Conservation (phyloP, 2,797 vertebrate genomes). For the Dermochelys coriacea region DNA sequence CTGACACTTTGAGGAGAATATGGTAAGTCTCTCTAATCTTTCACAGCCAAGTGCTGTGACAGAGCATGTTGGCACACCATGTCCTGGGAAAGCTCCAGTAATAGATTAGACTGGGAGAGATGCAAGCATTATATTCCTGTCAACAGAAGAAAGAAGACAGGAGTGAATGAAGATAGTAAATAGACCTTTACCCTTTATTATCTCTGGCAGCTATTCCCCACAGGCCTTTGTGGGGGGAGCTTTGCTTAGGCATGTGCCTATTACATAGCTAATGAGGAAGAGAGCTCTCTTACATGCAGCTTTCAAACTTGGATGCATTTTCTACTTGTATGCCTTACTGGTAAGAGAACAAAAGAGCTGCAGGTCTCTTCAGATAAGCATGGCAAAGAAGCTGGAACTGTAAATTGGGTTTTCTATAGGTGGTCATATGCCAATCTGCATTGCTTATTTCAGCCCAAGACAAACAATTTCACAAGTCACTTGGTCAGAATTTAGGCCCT, state of each 20-base stretch:
- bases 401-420: neutral
- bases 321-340: neutral
- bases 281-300: neutral
- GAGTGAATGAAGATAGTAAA: neutral
- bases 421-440: neutral
- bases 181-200: neutral
- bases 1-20: neutral
- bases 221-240: conserved; percentile 6
- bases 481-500: neutral
- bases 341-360: neutral
- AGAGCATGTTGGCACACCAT: neutral
- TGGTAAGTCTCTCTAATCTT: neutral
- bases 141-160: neutral
- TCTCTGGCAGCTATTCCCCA: neutral
- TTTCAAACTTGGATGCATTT: neutral
- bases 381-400: neutral
- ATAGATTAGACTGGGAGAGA: neutral
- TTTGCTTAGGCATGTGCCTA: neutral
- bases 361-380: conserved; percentile 8
- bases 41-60: neutral
- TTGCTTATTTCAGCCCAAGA: conserved; percentile 23
- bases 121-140: neutral
- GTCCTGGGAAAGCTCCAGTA: neutral
- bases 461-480: conserved; percentile 44
- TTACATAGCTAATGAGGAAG: neutral